Percentiles rank a stretch among this genome's conserved stretches.
phyloP scores from a whole-genome alignment of 2,888 invertebrate species.

The Trissonchulus latispiculum region DNA sequence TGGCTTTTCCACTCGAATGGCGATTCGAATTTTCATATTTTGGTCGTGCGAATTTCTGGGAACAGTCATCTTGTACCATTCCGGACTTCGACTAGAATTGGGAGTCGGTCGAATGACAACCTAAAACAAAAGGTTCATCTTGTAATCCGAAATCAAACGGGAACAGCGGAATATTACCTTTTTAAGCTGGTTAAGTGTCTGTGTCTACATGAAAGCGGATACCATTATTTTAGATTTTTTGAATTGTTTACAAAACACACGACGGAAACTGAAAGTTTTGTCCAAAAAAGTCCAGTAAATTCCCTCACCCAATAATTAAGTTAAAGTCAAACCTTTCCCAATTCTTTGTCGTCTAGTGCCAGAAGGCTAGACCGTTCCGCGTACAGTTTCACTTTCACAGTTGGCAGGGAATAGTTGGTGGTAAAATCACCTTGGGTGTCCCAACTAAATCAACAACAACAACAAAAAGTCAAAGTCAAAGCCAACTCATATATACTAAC shows the following conservation, averaged over 20 bases:
- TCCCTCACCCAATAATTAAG: no score
- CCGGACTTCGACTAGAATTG: slow-evolving; percentile 51
- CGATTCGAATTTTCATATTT: slow-evolving; percentile 90
- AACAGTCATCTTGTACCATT: slow-evolving; percentile 96
- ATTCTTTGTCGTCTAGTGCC: slow-evolving; percentile 95
- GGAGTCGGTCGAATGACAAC: slow-evolving; percentile 55
- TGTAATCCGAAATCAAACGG: no score
- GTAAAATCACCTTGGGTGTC: slow-evolving; percentile 99
- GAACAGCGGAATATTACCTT: no score
- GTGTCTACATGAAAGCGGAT: no score
- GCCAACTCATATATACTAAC: no score
- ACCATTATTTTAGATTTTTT: no score
- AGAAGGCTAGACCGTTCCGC: slow-evolving; percentile 95
- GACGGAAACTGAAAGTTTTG: no score
- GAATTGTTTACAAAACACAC: no score
- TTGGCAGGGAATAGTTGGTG: slow-evolving; percentile 89
- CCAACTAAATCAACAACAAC: no score
- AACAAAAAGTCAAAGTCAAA: no score
- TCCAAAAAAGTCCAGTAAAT: no score
- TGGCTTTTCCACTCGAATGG: slow-evolving; percentile 96
- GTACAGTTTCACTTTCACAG: slow-evolving; percentile 92
- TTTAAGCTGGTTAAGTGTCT: no score
- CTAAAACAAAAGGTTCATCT: slow-evolving; percentile 36
- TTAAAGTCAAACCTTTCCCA: slow-evolving; percentile 84
- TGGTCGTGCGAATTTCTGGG: slow-evolving; percentile 89